Evolutionary conservation across 2,888 invertebrate genomes (phyloP).

Genomic region (Leucoma salicis): DNA sequence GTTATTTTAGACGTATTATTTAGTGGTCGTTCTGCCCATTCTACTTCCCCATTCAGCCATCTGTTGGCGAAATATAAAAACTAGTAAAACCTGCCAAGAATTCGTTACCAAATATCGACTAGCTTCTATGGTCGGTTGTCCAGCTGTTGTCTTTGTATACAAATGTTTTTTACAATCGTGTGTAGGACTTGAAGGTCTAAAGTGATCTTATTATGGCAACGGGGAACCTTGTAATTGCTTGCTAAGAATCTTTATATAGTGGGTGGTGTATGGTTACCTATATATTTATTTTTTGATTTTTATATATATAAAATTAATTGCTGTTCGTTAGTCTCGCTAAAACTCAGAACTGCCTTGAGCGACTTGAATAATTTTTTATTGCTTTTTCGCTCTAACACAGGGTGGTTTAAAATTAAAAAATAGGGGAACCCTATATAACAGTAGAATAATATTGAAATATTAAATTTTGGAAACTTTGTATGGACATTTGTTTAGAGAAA

Average conservation of each 20-base stretch:
- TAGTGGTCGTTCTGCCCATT: conserved; percentile 66
- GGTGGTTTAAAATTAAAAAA: too few relatives aligned
- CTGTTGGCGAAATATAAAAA: conserved; percentile 40
- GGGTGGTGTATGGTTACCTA: conserved; percentile 39
- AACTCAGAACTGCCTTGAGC: too few relatives aligned
- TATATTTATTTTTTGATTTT: conserved; percentile 32
- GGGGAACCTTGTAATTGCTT: conserved; percentile 39
- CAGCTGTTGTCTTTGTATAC: conserved; percentile 37
- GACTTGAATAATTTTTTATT: too few relatives aligned
- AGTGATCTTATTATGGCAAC: conserved; percentile 44
- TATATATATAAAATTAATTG: too few relatives aligned
- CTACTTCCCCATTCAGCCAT: conserved; percentile 71
- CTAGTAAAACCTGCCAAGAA: conserved; percentile 3
- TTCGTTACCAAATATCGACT: conserved; percentile 7
- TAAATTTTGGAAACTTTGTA: too few relatives aligned
- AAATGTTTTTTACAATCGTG: conserved; percentile 38
- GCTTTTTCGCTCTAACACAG: too few relatives aligned
- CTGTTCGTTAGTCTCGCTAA: too few relatives aligned
- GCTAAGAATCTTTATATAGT: conserved; percentile 41
- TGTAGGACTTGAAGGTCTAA: conserved; percentile 53
- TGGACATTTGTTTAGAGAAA: too few relatives aligned
- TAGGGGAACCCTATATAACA: too few relatives aligned
- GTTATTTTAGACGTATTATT: conserved; percentile 54
- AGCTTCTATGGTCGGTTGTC: conserved; percentile 31
- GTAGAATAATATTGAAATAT: too few relatives aligned